These are phyloP conservation scores for Misgurnus mizolepis DNA, from an alignment of 2,113 vertebrate genomes.

Conservation along the genomic window DNA sequence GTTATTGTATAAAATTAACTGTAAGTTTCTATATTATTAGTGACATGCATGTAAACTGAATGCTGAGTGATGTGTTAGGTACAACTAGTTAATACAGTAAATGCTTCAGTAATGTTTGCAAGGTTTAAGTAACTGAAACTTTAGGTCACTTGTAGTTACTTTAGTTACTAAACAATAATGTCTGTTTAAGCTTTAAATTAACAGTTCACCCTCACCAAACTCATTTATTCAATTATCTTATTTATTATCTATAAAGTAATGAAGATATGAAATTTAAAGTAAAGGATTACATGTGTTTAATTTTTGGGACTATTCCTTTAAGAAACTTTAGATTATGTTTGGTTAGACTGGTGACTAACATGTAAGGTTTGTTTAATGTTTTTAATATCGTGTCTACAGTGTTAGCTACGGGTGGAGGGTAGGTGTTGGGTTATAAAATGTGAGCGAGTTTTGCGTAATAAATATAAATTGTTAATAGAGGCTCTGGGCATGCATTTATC, in stretches of 20 bases:
- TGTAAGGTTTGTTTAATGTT: neutral
- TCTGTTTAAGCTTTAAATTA: no score
- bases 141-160: no score
- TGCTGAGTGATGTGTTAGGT: neutral
- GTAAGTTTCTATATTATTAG: no score
- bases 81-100: neutral
- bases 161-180: no score
- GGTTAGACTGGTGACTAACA: neutral
- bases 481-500: conserved; percentile 35
- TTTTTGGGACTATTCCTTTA: no score
- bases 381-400: conserved; percentile 8
- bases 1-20: no score
- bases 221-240: no score
- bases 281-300: no score
- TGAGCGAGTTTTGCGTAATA: conserved; percentile 5
- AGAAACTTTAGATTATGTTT: no score
- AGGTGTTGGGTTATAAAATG: neutral
- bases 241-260: no score
- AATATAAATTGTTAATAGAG: conserved; percentile 37
- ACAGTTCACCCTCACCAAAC: no score
- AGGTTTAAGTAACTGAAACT: neutral
- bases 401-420: conserved; percentile 24
- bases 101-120: neutral
- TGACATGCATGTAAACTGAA: neutral
- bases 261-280: no score